phyloP scores from a whole-genome alignment of 2,888 invertebrate genomes.

The Pinctada fucata region DNA sequence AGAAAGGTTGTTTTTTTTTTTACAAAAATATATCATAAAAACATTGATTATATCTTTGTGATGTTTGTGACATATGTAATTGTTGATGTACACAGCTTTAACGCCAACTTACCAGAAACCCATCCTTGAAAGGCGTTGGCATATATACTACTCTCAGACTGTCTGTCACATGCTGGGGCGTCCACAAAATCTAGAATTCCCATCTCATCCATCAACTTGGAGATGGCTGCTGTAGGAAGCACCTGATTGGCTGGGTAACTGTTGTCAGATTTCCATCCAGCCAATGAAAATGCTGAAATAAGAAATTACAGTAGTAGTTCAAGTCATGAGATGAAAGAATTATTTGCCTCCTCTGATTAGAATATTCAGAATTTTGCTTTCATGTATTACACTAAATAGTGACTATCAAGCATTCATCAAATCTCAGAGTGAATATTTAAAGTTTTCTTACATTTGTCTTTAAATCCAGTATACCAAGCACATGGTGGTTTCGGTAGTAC shows the following conservation, averaged over 20 bases:
- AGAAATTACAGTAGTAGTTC: no score
- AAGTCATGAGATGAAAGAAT: no score
- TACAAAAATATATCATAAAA: no score
- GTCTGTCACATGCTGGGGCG: constrained; percentile 26
- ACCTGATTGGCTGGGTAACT: constrained; percentile 10
- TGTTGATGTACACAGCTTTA: no score
- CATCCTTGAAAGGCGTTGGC: constrained; percentile 40
- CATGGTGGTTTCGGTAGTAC: constrained; percentile 42
- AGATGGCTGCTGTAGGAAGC: constrained; percentile 19
- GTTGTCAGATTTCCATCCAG: constrained; percentile 38
- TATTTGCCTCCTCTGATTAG: no score
- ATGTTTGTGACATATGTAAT: no score
- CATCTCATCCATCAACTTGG: constrained; percentile 28
- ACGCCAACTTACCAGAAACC: constrained; percentile 37
- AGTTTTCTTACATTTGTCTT: not conserved
- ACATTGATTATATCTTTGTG: no score
- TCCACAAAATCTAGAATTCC: not conserved
- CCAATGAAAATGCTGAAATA: constrained; percentile 47
- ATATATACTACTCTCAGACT: constrained; percentile 15
- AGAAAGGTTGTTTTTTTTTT: no score
- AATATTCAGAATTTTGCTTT: no score
- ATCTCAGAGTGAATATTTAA: no score
- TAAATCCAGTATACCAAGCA: constrained; percentile 39
- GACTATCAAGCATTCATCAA: no score
- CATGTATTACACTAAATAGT: no score